These are phyloP conservation scores for Pleuronectes platessa DNA, from an alignment of 2,113 vertebrate species.

Conservation along the genomic window DNA sequence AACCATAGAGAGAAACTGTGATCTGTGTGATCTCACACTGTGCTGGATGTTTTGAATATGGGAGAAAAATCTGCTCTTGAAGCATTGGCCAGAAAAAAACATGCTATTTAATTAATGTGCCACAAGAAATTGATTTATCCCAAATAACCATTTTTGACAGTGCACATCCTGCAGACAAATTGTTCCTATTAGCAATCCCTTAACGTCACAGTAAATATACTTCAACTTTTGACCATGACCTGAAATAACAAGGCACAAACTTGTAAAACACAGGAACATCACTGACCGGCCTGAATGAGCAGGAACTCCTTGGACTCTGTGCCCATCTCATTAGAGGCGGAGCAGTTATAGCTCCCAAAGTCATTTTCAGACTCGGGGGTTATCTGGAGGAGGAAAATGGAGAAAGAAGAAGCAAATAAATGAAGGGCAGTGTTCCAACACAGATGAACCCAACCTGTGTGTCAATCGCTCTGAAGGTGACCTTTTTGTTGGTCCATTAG, in stretches of 20 bases:
- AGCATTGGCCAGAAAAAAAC: background rate
- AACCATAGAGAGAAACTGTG: constrained; percentile 36
- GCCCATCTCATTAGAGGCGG: constrained; percentile 95
- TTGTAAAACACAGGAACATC: constrained; percentile 5
- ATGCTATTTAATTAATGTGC: background rate
- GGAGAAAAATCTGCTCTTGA: constrained; percentile 3
- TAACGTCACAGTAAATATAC: too few relatives aligned
- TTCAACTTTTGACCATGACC: background rate
- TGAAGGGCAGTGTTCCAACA: constrained; percentile 49
- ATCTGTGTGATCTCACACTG: background rate
- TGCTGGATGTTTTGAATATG: constrained; percentile 17
- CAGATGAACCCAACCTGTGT: constrained; percentile 55
- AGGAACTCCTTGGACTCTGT: constrained; percentile 97
- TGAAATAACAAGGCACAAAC: background rate
- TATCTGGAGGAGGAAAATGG: constrained; percentile 79
- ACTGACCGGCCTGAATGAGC: constrained; percentile 96
- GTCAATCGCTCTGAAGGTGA: constrained; percentile 69
- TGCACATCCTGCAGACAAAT: too few relatives aligned
- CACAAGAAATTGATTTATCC: background rate
- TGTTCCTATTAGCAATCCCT: too few relatives aligned
- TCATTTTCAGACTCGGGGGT: constrained; percentile 95
- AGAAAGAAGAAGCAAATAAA: constrained; percentile 30
- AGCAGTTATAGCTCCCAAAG: constrained; percentile 98
- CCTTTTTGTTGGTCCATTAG: constrained; percentile 73
- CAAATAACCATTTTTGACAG: background rate